Conservation (phyloP, 2,797 vertebrate genomes). For the Pipistrellus pipistrellus region DNA sequence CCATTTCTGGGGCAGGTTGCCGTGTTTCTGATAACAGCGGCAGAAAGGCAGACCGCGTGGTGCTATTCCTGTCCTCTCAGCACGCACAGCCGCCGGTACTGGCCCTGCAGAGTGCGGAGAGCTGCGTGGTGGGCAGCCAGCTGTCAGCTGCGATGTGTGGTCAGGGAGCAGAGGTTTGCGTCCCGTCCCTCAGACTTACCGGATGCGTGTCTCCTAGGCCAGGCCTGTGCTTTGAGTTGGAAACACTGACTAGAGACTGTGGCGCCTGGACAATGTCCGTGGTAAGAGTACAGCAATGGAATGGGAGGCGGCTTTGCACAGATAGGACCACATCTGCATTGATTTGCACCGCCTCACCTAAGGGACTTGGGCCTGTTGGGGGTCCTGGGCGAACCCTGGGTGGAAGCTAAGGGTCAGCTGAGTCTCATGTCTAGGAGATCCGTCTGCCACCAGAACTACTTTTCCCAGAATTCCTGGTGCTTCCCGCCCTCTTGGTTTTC, state of each 20-base stretch:
- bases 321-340: too few species aligned
- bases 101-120: background rate
- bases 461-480: too few species aligned
- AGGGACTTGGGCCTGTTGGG: background rate
- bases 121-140: background rate
- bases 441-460: too few species aligned
- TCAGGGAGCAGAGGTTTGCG: background rate
- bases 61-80: background rate
- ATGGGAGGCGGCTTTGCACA: background rate
- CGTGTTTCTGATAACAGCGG: background rate
- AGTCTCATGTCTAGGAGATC: too few species aligned
- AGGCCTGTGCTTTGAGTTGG: background rate
- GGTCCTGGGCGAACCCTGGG: rapidly evolving
- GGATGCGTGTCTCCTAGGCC: background rate
- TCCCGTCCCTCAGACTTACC: background rate
- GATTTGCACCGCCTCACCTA: rapidly evolving
- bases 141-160: background rate
- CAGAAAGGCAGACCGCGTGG: background rate
- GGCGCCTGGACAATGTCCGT: background rate
- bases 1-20: background rate
- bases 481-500: too few species aligned
- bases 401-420: rapidly evolving
- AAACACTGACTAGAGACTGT: background rate
- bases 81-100: background rate
- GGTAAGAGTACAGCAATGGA: background rate